A percentile compares a stretch with the other conserved stretches of the same genome.
These are phyloP conservation scores for Eulemur rufifrons DNA, from an alignment of 2,113 vertebrate genomes.

Conservation along the genomic window DNA sequence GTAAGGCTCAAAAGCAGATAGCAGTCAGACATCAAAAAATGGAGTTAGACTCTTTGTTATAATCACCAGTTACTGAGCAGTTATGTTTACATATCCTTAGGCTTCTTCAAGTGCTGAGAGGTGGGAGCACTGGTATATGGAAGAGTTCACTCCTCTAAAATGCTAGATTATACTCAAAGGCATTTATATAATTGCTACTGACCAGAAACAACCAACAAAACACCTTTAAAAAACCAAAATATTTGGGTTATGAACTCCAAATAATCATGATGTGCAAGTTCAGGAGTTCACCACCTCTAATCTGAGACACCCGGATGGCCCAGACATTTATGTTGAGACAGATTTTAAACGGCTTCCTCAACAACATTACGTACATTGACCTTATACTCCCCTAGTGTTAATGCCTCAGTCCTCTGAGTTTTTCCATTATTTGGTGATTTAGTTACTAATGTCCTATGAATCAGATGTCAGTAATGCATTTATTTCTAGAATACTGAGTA, in stretches of 20 bases:
- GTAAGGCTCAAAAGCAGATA: background rate
- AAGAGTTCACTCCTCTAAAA: background rate
- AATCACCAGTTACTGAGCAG: background rate
- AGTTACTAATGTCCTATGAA: constrained; percentile 67
- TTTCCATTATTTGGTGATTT: constrained; percentile 64
- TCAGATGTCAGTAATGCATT: constrained; percentile 56
- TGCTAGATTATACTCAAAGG: background rate
- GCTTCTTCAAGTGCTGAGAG: background rate
- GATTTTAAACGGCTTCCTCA: constrained; percentile 54
- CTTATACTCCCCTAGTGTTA: constrained; percentile 8
- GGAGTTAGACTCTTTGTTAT: background rate
- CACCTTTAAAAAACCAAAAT: background rate
- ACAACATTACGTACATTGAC: background rate
- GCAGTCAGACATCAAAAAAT: background rate
- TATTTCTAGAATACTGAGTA: constrained; percentile 62
- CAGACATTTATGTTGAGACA: constrained; percentile 32
- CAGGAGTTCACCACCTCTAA: background rate
- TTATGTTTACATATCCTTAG: background rate
- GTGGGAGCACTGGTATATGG: background rate
- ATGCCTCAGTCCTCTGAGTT: background rate
- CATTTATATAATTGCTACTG: background rate
- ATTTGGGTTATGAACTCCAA: constrained; percentile 3
- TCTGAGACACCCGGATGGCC: background rate
- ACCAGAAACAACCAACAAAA: background rate
- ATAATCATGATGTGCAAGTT: background rate